Conservation (phyloP, 1,140 invertebrate genomes). For the Venustaconcha ellipsiformis region DNA sequence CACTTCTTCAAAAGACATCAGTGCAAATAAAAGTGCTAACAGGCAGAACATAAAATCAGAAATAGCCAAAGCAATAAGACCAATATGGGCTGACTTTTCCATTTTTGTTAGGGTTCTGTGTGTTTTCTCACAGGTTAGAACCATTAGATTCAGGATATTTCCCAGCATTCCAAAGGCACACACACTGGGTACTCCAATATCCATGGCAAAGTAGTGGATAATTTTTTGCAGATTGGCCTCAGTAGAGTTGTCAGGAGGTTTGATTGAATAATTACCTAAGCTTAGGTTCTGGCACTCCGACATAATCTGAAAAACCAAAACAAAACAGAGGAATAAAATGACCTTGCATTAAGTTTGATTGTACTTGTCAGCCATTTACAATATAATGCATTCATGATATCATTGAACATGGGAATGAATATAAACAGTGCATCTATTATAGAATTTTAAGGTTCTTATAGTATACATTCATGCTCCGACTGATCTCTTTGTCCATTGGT, state of each 20-base stretch:
- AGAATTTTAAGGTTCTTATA: too few species aligned
- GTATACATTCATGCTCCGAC: too few species aligned
- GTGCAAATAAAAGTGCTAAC: slow-evolving; percentile 56
- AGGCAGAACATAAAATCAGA: slow-evolving; percentile 66
- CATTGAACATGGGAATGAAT: too few species aligned
- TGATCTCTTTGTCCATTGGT: too few species aligned
- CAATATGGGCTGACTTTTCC: slow-evolving; percentile 65
- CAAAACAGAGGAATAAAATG: slow-evolving; percentile 1
- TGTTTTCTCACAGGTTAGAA: slow-evolving; percentile 62
- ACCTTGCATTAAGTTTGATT: not conserved
- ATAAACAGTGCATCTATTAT: too few species aligned
- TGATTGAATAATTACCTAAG: slow-evolving; percentile 5
- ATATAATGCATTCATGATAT: too few species aligned
- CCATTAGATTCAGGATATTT: slow-evolving; percentile 62
- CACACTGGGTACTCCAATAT: slow-evolving; percentile 52
- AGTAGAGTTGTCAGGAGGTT: not conserved
- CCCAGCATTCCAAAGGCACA: slow-evolving; percentile 61
- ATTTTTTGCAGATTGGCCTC: slow-evolving; percentile 33
- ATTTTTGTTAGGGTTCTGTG: slow-evolving; percentile 61
- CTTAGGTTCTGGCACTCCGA: slow-evolving; percentile 30
- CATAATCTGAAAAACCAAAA: slow-evolving; percentile 37
- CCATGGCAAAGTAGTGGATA: slow-evolving; percentile 51
- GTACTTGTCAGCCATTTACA: too few species aligned
- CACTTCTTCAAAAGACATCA: slow-evolving; percentile 37
- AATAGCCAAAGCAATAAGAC: slow-evolving; percentile 63